Evolutionary conservation across 1,140 invertebrate genomes (phyloP).

Genomic region (Holotrichia oblita): DNA sequence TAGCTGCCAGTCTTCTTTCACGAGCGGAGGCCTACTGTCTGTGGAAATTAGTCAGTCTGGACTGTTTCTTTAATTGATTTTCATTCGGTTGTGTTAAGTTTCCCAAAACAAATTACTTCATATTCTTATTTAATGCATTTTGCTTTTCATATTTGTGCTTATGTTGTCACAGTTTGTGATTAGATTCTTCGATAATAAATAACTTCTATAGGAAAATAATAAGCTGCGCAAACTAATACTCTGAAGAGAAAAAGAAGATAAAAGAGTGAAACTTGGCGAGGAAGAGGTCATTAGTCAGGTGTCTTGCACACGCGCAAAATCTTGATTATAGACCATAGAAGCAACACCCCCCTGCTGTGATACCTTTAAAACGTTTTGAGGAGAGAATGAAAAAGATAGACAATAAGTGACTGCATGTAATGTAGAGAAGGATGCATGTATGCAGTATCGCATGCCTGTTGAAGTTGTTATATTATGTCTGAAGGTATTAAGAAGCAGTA

Average conservation of each 20-base stretch:
- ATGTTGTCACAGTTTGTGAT: no score
- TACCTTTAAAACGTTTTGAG: conserved; percentile 6
- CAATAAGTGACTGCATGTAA: neutral
- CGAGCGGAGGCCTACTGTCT: neutral
- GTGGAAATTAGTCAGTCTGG: conserved; percentile 41
- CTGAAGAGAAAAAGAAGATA: neutral
- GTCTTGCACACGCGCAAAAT: conserved; percentile 47
- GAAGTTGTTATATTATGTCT: neutral
- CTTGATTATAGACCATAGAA: conserved; percentile 44
- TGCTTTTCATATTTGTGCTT: neutral
- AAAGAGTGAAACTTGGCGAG: conserved; percentile 42
- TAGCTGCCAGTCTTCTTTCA: conserved; percentile 23
- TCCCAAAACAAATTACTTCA: conserved; percentile 8
- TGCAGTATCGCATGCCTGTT: neutral
- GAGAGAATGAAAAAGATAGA: neutral
- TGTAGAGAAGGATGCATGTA: neutral
- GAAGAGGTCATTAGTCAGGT: conserved; percentile 49
- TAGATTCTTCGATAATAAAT: no score
- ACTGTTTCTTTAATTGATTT: conserved; percentile 43
- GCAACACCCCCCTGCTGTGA: conserved; percentile 31
- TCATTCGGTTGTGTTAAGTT: conserved; percentile 29
- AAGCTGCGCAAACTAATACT: neutral
- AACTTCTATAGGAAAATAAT: no score
- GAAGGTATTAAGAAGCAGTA: neutral
- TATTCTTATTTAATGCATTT: neutral